Evolutionary conservation across 1,140 invertebrate genomes (phyloP), one percentile per base, ranked within the genome.

Genomic region (Solenopsis invicta): DNA sequence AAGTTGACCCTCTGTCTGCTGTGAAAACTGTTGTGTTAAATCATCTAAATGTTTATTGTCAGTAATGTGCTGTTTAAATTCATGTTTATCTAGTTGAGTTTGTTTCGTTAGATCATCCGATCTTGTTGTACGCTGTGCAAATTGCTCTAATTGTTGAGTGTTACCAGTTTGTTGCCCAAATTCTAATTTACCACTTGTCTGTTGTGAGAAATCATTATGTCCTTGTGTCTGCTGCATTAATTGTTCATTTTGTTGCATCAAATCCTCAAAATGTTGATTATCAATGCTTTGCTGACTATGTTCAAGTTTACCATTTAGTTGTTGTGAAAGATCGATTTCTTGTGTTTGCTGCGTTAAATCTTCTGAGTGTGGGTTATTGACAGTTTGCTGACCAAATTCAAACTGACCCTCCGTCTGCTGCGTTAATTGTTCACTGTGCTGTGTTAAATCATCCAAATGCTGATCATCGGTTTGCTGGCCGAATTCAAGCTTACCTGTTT

Each of bases 401-500:
- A 90, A 45, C n/a, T 85, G 8, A 9, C 64, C 74, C 6, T 84
- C 16, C 21, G 34, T 87, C 16, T 88, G 81, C 18, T 89, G 62
- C 6, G 34, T 82, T 0, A 90, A 41, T 45, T 91, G 86, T 86
- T 88, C 74, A 24, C 4, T 81, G 21, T 87, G 85, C 66, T 90
- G 84, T 12, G 29, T 86, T 9, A 90, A 81, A 69, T 93, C 87
- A 4, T 92, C 74, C 1, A 75, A 37, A 21, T 86, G 66, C 9
- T 29, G 29, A 29, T 29, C 29, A 29, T 2, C 29, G n/a, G n/a
- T 56, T 74, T 93, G 89, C 87, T 95, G 94, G 0, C 89, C 92
- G 69, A 94, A 91, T 80, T 95, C 91, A 91, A 95, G 92, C 9
- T 62, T 29, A 62, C 59, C 59, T 2, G 59, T 62, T 16, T 62